phyloP scores from a whole-genome alignment of 2,888 invertebrate genomes.

The Amorpha juglandis region DNA sequence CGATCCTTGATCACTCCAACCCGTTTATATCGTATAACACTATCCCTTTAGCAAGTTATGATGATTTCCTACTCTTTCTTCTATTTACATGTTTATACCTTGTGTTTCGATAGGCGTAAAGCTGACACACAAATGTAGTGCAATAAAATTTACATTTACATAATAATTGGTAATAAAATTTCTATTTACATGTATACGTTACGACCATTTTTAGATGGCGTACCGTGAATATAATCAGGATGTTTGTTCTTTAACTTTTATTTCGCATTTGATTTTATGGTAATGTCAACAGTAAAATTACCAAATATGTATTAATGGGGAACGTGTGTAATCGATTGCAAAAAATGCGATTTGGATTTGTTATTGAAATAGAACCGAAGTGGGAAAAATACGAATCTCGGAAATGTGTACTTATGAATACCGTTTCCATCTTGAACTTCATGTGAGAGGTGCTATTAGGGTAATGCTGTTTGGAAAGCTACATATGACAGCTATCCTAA shows the following conservation, averaged over 20 bases:
- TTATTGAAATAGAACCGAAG: constrained; percentile 1
- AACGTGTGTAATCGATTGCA: constrained; percentile 7
- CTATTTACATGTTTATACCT: constrained; percentile 43
- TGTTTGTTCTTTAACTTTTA: constrained; percentile 38
- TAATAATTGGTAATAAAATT: constrained; percentile 49
- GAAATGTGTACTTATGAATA: constrained; percentile 15
- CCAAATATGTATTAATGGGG: constrained; percentile 8
- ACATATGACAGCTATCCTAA: constrained; percentile 4
- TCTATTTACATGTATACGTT: constrained; percentile 30
- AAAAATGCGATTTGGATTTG: constrained; percentile 10
- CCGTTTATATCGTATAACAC: constrained; percentile 64
- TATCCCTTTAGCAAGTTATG: constrained; percentile 60
- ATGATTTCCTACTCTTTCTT: constrained; percentile 53
- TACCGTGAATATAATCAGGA: constrained; percentile 39
- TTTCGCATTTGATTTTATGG: constrained; percentile 15
- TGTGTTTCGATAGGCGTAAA: constrained; percentile 23
- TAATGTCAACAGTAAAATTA: constrained; percentile 18
- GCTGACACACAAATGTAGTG: constrained; percentile 34
- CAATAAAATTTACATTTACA: constrained; percentile 52
- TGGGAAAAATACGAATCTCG: background rate
- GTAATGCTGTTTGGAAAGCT: constrained; percentile 3
- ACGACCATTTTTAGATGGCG: constrained; percentile 35
- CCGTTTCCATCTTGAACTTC: constrained; percentile 13
- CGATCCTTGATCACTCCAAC: constrained; percentile 63
- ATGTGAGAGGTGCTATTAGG: background rate